Conservation (phyloP, 2,888 invertebrate genomes). For the Invenusta paracnida region DNA sequence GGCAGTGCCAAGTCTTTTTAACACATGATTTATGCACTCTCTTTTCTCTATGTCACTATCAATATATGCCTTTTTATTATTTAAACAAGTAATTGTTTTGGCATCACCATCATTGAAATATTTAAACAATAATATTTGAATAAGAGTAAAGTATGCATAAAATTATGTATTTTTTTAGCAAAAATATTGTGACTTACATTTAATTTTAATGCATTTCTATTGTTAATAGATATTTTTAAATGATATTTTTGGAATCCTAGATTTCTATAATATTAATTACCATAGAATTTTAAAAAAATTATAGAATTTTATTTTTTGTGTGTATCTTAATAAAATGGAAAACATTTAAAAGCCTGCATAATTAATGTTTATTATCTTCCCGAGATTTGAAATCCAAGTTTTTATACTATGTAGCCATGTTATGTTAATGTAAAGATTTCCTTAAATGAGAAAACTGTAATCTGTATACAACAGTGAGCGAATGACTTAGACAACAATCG, state of each 20-base stretch:
- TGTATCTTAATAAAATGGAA: too few species aligned
- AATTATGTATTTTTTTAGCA: neutral
- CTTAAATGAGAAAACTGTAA: too few species aligned
- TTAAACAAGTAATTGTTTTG: neutral
- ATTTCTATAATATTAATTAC: neutral
- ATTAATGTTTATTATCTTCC: too few species aligned
- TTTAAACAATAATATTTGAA: neutral
- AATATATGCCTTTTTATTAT: neutral
- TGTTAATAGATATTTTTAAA: neutral
- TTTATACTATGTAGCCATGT: too few species aligned
- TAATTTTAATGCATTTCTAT: neutral
- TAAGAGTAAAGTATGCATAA: neutral
- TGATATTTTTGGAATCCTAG: neutral
- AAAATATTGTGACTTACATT: neutral
- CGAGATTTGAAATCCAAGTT: too few species aligned
- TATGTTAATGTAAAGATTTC: too few species aligned
- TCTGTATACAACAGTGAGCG: too few species aligned
- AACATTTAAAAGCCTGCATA: too few species aligned
- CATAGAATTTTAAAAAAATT: neutral
- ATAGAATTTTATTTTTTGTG: neutral
- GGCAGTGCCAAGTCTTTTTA: neutral
- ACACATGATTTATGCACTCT: neutral
- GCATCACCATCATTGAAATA: neutral
- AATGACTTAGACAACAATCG: too few species aligned
- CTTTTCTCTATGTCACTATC: neutral